A percentile compares a stretch with the other conserved stretches of the same genome.
Conservation (phyloP, 2,113 vertebrate species). For the Hirundichthys speculiger region DNA sequence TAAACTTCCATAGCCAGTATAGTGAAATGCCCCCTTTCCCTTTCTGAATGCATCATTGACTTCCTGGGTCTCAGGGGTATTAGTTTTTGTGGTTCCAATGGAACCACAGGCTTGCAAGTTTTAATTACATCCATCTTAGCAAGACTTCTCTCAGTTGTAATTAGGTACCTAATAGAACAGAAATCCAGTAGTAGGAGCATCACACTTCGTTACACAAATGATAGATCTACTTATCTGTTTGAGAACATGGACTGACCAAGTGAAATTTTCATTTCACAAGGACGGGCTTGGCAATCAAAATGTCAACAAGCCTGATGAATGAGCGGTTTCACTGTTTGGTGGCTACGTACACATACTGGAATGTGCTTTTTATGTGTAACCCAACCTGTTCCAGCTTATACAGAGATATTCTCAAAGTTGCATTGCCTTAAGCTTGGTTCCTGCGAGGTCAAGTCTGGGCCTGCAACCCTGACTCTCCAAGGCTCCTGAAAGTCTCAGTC, state of each 20-base stretch:
- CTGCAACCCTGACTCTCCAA: constrained; percentile 49
- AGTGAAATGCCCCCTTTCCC: constrained; percentile 1
- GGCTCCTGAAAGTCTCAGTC: constrained; percentile 47
- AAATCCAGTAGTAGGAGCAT: not conserved
- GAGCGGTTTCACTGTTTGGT: constrained; percentile 9
- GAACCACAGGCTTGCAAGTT: constrained; percentile 7
- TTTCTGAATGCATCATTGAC: constrained; percentile 11
- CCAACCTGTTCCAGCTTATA: constrained; percentile 36
- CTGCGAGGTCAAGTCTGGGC: constrained; percentile 49
- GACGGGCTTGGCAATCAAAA: constrained; percentile 13
- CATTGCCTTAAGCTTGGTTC: constrained; percentile 44
- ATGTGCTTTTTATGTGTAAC: constrained; percentile 48
- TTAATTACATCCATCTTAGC: constrained; percentile 28
- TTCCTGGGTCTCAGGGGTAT: not conserved
- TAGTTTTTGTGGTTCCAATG: constrained; percentile 10
- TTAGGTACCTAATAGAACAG: constrained; percentile 25
- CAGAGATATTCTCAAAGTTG: constrained; percentile 31
- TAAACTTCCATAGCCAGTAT: constrained; percentile 19
- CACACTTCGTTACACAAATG: constrained; percentile 1
- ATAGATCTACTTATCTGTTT: not conserved
- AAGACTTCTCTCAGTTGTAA: constrained; percentile 27
- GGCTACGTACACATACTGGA: constrained; percentile 38
- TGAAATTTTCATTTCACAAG: not conserved
- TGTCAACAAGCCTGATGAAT: constrained; percentile 24
- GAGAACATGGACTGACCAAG: constrained; percentile 7